Conservation (phyloP, 1,140 invertebrate species). For the Zaprionus ornatus region DNA sequence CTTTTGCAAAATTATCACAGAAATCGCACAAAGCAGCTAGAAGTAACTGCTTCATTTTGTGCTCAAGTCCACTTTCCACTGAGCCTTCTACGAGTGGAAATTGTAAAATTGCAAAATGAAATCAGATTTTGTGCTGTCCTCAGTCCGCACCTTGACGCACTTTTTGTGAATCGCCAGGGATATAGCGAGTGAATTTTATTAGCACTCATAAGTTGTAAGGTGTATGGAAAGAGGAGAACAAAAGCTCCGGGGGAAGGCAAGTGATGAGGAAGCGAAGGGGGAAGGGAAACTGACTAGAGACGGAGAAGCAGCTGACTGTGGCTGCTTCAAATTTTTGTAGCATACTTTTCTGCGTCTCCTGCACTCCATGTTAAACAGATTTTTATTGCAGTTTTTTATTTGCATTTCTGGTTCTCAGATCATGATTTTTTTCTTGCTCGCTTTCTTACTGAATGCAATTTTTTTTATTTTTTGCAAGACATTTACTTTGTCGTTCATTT, state of each 20-base stretch:
- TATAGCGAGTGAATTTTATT: conserved; percentile 77
- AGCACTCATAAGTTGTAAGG: conserved; percentile 79
- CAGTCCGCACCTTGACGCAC: conserved; percentile 68
- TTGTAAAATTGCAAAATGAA: conserved; percentile 43
- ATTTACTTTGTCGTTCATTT: conserved; percentile 73
- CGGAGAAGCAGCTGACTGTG: conserved; percentile 17
- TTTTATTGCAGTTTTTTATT: conserved; percentile 81
- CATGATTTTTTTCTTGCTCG: conserved; percentile 20
- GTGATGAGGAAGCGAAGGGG: neutral
- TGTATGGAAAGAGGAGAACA: conserved; percentile 45
- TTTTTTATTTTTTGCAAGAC: conserved; percentile 27
- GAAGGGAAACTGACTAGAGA: conserved; percentile 5
- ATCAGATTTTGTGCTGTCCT: conserved; percentile 44
- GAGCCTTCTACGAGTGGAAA: conserved; percentile 3
- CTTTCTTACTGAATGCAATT: neutral
- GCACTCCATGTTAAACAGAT: conserved; percentile 77
- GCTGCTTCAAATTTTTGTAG: conserved; percentile 37
- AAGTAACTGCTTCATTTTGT: conserved; percentile 48
- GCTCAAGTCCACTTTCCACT: conserved; percentile 1
- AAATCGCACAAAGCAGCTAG: conserved; percentile 55
- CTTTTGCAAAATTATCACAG: conserved; percentile 60
- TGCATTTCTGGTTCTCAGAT: conserved; percentile 45
- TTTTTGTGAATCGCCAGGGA: conserved; percentile 55
- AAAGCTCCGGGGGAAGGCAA: neutral
- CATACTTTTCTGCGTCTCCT: conserved; percentile 54